Percentiles rank a stretch among this genome's conserved stretches.
Conservation (phyloP, 2,888 invertebrate genomes). For the Macrophya alboannulata region DNA sequence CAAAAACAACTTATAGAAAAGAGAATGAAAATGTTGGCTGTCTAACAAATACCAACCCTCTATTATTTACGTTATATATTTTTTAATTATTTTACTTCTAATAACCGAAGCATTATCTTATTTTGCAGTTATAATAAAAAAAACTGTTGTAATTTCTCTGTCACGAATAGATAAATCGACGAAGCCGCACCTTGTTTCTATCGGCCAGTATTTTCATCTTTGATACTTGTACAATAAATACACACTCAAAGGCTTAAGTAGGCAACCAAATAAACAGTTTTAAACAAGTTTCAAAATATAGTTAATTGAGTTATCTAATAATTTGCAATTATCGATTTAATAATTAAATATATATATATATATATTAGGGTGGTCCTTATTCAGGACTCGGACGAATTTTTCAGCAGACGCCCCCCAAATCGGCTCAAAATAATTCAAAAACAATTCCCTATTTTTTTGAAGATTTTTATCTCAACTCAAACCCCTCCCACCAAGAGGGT, state of each 20-base stretch:
- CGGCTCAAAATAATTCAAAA: too few species aligned
- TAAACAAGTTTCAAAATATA: not conserved
- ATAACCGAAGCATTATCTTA: not conserved
- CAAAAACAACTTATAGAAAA: conserved; percentile 65
- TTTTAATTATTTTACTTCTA: not conserved
- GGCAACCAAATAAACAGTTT: not conserved
- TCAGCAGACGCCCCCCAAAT: too few species aligned
- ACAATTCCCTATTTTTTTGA: too few species aligned
- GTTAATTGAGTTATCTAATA: not conserved
- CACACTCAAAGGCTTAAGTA: not conserved
- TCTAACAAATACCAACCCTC: not conserved
- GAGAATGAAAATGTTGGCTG: conserved; percentile 50
- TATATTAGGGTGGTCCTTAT: too few species aligned
- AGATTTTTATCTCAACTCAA: too few species aligned
- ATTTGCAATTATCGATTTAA: not conserved
- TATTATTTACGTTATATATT: not conserved
- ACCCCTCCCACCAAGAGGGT: too few species aligned
- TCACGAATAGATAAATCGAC: not conserved
- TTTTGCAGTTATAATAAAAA: not conserved
- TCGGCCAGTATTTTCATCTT: not conserved
- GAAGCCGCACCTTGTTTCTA: not conserved
- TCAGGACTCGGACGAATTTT: too few species aligned
- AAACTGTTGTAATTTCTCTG: not conserved
- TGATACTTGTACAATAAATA: not conserved
- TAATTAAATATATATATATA: not conserved